Conservation (phyloP, 2,797 vertebrate species). For the Anniella stebbinsi region DNA sequence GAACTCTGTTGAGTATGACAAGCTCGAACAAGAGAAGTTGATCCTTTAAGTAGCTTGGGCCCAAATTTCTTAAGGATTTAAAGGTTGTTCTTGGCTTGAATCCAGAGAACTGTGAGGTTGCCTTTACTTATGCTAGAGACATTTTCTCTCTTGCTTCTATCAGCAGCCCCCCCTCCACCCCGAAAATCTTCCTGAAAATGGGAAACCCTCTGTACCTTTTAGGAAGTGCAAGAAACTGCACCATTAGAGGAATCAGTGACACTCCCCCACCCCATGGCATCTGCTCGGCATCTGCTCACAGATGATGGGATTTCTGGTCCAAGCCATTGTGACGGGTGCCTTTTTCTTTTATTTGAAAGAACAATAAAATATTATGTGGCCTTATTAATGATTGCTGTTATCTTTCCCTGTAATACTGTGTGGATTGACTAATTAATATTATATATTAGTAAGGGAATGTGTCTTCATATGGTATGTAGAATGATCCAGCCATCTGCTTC, state of each 20-base stretch:
- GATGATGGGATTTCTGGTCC: background rate
- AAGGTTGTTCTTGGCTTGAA: background rate
- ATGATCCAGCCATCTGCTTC: conserved; percentile 68
- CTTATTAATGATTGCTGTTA: conserved; percentile 63
- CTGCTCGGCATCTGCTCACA: background rate
- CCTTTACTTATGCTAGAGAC: background rate
- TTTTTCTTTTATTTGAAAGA: conserved; percentile 55
- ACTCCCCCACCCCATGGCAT: background rate
- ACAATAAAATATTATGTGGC: conserved; percentile 57
- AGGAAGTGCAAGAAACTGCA: background rate
- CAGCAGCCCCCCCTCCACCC: background rate
- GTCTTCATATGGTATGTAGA: conserved; percentile 42
- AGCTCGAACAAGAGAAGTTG: no score
- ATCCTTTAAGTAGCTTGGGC: no score
- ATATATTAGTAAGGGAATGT: conserved; percentile 57
- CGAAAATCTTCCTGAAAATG: background rate
- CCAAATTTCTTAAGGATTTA: no score
- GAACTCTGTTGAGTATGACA: no score
- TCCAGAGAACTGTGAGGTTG: background rate
- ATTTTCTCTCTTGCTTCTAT: background rate
- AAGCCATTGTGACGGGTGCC: background rate
- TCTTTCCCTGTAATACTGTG: conserved; percentile 56
- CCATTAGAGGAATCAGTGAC: background rate
- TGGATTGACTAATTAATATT: conserved; percentile 68
- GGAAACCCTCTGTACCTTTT: background rate